Evolutionary conservation across 2,888 invertebrate genomes (phyloP).

Genomic region (Netelia fuscicornis): DNA sequence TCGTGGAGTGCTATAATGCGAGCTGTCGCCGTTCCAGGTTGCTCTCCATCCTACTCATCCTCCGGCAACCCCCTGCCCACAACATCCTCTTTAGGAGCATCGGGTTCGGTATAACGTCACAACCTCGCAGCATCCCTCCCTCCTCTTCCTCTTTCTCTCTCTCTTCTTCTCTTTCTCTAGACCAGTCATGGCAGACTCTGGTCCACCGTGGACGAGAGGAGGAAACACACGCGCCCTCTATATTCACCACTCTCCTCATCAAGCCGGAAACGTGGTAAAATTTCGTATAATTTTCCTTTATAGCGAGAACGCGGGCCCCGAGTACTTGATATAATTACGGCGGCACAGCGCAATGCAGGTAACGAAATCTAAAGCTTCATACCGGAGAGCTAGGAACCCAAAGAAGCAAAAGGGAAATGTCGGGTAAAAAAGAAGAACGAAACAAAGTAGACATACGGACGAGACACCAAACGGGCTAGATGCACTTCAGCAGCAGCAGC

Average conservation of each 20-base stretch:
- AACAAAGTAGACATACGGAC: constrained; percentile 25
- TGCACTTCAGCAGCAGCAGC: constrained; percentile 20
- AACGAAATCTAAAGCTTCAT: constrained; percentile 74
- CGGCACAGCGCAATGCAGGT: constrained; percentile 71
- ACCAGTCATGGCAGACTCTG: constrained; percentile 12
- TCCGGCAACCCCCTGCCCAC: constrained; percentile 1
- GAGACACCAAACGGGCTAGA: neutral
- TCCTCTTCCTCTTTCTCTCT: neutral
- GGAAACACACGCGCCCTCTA: constrained; percentile 21
- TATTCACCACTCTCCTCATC: constrained; percentile 37
- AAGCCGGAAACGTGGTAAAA: constrained; percentile 61
- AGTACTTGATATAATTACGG: constrained; percentile 75
- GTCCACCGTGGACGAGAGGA: constrained; percentile 30
- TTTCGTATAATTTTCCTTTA: constrained; percentile 70
- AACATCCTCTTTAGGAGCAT: constrained; percentile 24
- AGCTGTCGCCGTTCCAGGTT: constrained; percentile 22
- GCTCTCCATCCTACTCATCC: constrained; percentile 7
- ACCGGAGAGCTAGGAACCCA: constrained; percentile 14
- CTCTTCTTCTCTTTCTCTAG: constrained; percentile 4
- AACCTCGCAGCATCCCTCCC: neutral
- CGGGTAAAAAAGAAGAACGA: constrained; percentile 16
- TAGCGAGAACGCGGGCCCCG: constrained; percentile 53
- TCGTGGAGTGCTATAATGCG: constrained; percentile 20
- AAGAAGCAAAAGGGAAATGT: constrained; percentile 38
- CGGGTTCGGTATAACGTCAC: neutral